phyloP scores from a whole-genome alignment of 2,797 vertebrate genomes.

The Ibycter americanus region DNA sequence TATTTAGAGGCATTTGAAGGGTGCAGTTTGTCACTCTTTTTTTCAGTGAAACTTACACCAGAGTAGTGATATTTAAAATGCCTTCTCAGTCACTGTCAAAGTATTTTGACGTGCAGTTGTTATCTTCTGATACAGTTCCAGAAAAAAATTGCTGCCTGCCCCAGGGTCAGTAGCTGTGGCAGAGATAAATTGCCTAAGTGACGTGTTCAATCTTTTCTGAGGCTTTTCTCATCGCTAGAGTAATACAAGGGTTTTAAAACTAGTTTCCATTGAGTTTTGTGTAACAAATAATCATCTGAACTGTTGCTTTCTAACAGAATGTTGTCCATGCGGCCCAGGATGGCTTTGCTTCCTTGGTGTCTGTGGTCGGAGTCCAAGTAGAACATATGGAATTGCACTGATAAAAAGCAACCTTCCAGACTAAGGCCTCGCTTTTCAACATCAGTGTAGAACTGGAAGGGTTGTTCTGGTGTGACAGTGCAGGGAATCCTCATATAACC shows the following conservation, averaged over 20 bases:
- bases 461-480: background rate
- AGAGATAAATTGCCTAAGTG: background rate
- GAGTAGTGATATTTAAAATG: background rate
- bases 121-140: background rate
- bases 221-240: background rate
- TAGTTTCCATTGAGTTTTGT: background rate
- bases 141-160: background rate
- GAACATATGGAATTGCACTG: background rate
- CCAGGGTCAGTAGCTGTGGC: background rate
- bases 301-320: background rate
- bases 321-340: fast-evolving
- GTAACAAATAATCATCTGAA: background rate
- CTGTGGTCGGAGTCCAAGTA: background rate
- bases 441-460: background rate
- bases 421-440: background rate
- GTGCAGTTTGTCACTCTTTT: background rate
- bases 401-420: background rate
- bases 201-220: background rate
- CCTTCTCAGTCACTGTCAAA: background rate
- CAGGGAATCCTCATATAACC: background rate
- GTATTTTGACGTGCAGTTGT: background rate
- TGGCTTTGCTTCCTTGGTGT: background rate
- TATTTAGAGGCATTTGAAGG: background rate
- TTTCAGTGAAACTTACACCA: background rate
- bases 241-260: background rate